These are phyloP conservation scores for Chionodraco myersi DNA, from an alignment of 2,113 vertebrate genomes.

Conservation along the genomic window DNA sequence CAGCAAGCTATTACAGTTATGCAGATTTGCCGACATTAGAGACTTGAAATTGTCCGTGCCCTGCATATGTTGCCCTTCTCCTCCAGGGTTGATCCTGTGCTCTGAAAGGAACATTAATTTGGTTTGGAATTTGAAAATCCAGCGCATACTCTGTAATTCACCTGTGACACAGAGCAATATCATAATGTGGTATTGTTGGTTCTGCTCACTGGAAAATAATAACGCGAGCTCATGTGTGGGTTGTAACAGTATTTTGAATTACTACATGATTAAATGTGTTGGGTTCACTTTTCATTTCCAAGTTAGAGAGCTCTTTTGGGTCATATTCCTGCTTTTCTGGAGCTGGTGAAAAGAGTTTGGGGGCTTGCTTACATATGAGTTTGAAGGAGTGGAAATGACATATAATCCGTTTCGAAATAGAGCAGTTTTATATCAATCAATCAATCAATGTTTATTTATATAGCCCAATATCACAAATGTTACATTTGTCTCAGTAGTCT, in stretches of 20 bases:
- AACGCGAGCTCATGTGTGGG: conserved; percentile 47
- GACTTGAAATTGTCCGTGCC: conserved; percentile 18
- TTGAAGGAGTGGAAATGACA: conserved; percentile 11
- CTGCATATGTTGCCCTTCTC: conserved; percentile 23
- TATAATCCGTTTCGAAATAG: conserved; percentile 9
- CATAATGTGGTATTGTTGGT: conserved; percentile 38
- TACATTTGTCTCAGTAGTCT: too few relatives aligned
- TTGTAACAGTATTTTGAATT: conserved; percentile 59
- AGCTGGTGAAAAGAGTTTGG: conserved; percentile 3
- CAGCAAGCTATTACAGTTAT: neutral
- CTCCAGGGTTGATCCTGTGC: conserved; percentile 28
- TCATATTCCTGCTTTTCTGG: conserved; percentile 30
- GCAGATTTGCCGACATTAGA: conserved; percentile 13
- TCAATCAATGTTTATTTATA: too few relatives aligned
- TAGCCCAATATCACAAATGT: too few relatives aligned
- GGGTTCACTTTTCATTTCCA: conserved; percentile 53
- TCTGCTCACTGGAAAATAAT: conserved; percentile 54
- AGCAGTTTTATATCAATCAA: too few relatives aligned
- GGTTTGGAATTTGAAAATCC: conserved; percentile 62
- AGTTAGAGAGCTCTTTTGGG: conserved; percentile 31
- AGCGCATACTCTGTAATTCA: conserved; percentile 46
- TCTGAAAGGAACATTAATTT: conserved; percentile 58
- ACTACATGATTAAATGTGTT: conserved; percentile 56
- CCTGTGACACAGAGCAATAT: conserved; percentile 65
- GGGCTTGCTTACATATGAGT: conserved; percentile 4